Base-by-base conservation (phyloP, 2,113 vertebrate species). In the Archilochus colubris region DNA sequence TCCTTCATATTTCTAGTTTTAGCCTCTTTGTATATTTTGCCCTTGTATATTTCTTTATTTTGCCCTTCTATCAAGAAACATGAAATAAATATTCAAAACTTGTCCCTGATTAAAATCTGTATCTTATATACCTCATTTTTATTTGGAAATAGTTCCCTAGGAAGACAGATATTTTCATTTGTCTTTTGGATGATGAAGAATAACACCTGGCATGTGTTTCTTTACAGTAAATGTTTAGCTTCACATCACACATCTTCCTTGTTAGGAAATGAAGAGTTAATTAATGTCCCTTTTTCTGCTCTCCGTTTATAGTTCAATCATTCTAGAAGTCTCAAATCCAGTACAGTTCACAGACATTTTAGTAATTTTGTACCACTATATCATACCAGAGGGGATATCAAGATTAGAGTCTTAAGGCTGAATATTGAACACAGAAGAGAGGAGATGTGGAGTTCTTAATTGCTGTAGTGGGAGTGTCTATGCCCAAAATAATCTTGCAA, bases 181-280 rank as follows among this genome's bases (percentile, higher is more conserved):
- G 38, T 21, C 23, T 93, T 80, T 86, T 53, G 28, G n/a, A 70
- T 86, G 43, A 73, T 38, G 43, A 58, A 80, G 46, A 80, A 25
- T 51, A 93, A 69, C 40, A 88, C 63, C 76, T 94, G 80, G 36
- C 22, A 44, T 67, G 18, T 59, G 48, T 87, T 88, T 74, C 61
- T 77, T 44, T 53, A 61, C 40, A 63, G 53, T 90, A 94, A 81
- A 77, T 53, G 10, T 95, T 95, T 86, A 93, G 61, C 61, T 81
- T 93, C 57, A 64, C 50, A 81, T 88, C 40, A 78, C 62, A 94
- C 12, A 78, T 72, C 73, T 64, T 93, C 36, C 78, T 92, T 75
- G 12, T 86, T 91, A 95, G 69, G 50, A 94, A 93, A 75, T 78
- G 31, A 93, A 95, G 95, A 86, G 73, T 92, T 93, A 94, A 95